phyloP scores from a whole-genome alignment of 2,888 invertebrate genomes.

The Macrosoma leucophasiata region DNA sequence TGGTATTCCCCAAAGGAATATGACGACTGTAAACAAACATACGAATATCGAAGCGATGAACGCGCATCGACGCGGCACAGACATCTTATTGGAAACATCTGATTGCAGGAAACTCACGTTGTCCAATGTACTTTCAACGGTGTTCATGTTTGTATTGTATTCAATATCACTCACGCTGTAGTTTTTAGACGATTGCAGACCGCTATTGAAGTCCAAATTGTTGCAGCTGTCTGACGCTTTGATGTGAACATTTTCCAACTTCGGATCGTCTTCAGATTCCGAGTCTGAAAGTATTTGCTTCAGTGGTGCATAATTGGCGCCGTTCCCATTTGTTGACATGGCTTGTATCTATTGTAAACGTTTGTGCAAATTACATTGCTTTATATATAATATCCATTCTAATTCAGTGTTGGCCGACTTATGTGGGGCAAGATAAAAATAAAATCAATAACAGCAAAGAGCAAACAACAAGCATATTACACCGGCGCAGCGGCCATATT shows the following conservation, averaged over 20 bases:
- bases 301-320: conserved; percentile 81
- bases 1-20: conserved; percentile 85
- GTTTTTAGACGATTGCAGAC: conserved; percentile 60
- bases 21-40: conserved; percentile 81
- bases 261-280: conserved; percentile 83
- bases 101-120: conserved; percentile 68
- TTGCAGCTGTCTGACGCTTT: conserved; percentile 56
- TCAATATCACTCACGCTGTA: conserved; percentile 67
- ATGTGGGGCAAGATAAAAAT: too few relatives aligned
- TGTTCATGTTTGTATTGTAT: conserved; percentile 61
- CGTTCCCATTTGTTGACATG: conserved; percentile 66
- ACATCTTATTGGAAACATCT: conserved; percentile 76
- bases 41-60: conserved; percentile 82
- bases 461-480: too few relatives aligned
- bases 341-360: conserved; percentile 24
- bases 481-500: too few relatives aligned
- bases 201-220: conserved; percentile 64
- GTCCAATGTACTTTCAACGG: conserved; percentile 66
- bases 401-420: too few relatives aligned
- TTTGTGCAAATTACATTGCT: conserved; percentile 10
- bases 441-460: too few relatives aligned
- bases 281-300: conserved; percentile 87
- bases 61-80: conserved; percentile 79
- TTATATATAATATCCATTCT: neutral
- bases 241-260: conserved; percentile 47